Evolutionary conservation across 2,888 invertebrate species (phyloP), one percentile per base, ranked within the genome.

Genomic region (Nomada hirtipes): DNA sequence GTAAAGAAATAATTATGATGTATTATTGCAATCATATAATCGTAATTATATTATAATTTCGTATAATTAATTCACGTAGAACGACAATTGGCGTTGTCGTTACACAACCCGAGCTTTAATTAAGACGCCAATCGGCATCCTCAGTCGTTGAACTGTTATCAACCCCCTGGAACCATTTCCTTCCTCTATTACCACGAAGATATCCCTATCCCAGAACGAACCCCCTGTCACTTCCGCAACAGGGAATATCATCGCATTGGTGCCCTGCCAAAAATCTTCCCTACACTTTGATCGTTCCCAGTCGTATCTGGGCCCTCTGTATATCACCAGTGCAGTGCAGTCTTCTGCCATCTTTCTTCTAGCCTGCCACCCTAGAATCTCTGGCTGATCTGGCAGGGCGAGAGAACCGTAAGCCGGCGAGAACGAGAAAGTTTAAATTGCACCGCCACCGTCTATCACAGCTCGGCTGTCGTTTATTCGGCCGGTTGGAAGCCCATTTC

Each of bases 341-440:
- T 29, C 29, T 53, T n/a, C 18, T n/a, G 55, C 47, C 67, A 18
- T 80, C 65, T 29, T 73, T 73, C 65, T 76, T 69, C 64, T 13
- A 20, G 67, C 26, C 76, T 76, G 75, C 67, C 74, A 29, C 26
- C 26, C 65, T 36, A 20, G 61, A 52, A 71, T 63, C 59, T 78
- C 10, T 44, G 65, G 26, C 55, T 59, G 59, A 60, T 26, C 50
- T 20, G n/a, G 10, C 42, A 53, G 42, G 36, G 42, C 50, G 76
- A 71, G 50, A 47, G 36, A 61, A 36, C 26, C 63, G 26, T 72
- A 57, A 72, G 71, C 67, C 55, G 61, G 29, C 52, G 59, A 68
- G 60, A 78, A 83, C 75, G 83, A n/a, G 86, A 88, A 89, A 91
- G 88, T 89, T 90, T 88, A 87, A 90, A 91, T 91, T 89, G 89